Evolutionary conservation across 2,113 vertebrate species (phyloP).

Genomic region (Zeus faber): DNA sequence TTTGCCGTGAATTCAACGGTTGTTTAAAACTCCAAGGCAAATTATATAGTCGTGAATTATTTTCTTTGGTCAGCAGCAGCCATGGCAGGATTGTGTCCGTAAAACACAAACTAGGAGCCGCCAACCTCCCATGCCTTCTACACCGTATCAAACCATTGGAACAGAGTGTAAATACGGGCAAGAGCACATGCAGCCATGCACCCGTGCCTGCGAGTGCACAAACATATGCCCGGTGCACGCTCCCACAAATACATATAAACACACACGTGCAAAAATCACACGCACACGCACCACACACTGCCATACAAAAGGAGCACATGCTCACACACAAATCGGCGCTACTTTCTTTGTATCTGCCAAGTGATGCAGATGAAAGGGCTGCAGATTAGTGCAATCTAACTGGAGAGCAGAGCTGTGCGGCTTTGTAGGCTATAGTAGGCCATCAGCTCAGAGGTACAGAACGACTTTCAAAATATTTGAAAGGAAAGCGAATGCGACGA

Average conservation of each 20-base stretch:
- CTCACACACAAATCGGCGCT: constrained; percentile 51
- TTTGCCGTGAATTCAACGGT: constrained; percentile 52
- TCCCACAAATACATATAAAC: not conserved
- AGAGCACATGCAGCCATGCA: not conserved
- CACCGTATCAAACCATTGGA: constrained; percentile 59
- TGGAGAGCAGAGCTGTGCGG: constrained; percentile 34
- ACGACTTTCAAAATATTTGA: too few species aligned
- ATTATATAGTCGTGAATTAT: constrained; percentile 73
- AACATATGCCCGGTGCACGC: not conserved
- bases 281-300: constrained; percentile 3
- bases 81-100: constrained; percentile 67
- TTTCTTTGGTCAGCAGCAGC: constrained; percentile 74
- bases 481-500: too few species aligned
- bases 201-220: too few species aligned
- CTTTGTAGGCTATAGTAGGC: too few species aligned
- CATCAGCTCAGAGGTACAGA: too few species aligned
- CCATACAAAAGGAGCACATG: constrained; percentile 51
- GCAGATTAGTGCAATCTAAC: constrained; percentile 56
- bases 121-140: constrained; percentile 64
- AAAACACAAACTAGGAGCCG: constrained; percentile 68
- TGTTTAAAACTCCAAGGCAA: constrained; percentile 64
- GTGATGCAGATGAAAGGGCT: constrained; percentile 71
- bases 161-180: constrained; percentile 18
- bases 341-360: constrained; percentile 69
- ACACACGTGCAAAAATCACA: not conserved